Conservation (phyloP, 2,888 invertebrate species). For the Lasioglossum malachurum region DNA sequence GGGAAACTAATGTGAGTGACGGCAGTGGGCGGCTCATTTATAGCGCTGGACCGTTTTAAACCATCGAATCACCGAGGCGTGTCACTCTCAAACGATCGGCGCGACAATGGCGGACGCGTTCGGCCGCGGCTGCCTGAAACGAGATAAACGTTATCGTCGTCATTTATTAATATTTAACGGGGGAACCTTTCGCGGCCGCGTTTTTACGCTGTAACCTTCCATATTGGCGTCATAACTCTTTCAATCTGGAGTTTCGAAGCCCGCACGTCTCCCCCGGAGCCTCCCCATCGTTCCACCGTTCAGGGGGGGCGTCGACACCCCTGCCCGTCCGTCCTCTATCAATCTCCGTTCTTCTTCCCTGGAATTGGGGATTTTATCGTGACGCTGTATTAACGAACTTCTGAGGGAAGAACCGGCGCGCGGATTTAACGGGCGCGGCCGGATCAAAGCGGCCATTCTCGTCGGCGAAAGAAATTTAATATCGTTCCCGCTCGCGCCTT, state of each 20-base stretch:
- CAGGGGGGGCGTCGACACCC: background rate
- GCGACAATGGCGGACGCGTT: slow-evolving; percentile 39
- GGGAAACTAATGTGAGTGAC: background rate
- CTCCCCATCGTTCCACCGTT: slow-evolving; percentile 6
- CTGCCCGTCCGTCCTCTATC: slow-evolving; percentile 8
- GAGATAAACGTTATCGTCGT: slow-evolving; percentile 44
- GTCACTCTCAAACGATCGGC: slow-evolving; percentile 17
- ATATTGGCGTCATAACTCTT: slow-evolving; percentile 68
- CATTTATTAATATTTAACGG: slow-evolving; percentile 69
- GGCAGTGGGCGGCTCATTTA: slow-evolving; percentile 29
- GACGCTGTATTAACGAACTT: slow-evolving; percentile 75
- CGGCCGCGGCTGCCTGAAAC: slow-evolving; percentile 10
- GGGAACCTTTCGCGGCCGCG: slow-evolving; percentile 30
- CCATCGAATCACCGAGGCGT: slow-evolving; percentile 36
- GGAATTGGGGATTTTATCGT: slow-evolving; percentile 74
- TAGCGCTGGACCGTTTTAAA: slow-evolving; percentile 29
- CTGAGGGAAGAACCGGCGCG: slow-evolving; percentile 61
- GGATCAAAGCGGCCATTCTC: slow-evolving; percentile 67
- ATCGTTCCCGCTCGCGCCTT: slow-evolving; percentile 64
- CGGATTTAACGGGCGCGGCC: slow-evolving; percentile 68
- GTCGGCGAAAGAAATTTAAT: slow-evolving; percentile 70
- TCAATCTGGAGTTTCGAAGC: slow-evolving; percentile 54
- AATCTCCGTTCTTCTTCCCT: slow-evolving; percentile 43
- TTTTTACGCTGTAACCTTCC: slow-evolving; percentile 54
- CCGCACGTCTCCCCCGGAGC: slow-evolving; percentile 24